phyloP scores from a whole-genome alignment of 2,888 invertebrate species.

The Machimus rusticus region DNA sequence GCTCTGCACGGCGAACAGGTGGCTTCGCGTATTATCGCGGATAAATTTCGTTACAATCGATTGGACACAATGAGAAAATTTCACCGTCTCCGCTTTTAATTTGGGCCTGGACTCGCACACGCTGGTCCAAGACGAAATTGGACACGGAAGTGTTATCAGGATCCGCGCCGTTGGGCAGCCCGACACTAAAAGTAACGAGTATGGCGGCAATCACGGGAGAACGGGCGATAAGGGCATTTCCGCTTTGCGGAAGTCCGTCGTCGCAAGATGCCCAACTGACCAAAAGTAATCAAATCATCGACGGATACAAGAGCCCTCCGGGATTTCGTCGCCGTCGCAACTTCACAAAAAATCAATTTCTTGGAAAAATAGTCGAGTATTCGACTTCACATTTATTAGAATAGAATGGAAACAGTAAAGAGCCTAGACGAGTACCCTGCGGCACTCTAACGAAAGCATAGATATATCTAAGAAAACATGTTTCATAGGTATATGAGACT shows the following conservation, averaged over 20 bases:
- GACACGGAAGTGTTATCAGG: slow-evolving; percentile 35
- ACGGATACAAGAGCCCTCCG: not conserved
- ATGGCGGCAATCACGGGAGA: not conserved
- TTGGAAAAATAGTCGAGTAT: not conserved
- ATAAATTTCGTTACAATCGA: slow-evolving; percentile 37
- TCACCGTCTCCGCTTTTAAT: not conserved
- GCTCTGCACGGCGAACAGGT: slow-evolving; percentile 11
- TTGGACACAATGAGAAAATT: slow-evolving; percentile 28
- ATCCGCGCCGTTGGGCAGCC: slow-evolving; percentile 7
- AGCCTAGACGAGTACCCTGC: not conserved
- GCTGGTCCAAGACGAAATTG: not conserved
- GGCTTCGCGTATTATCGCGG: slow-evolving; percentile 1
- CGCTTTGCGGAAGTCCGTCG: not conserved
- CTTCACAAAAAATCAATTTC: not conserved
- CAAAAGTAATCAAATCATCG: not conserved
- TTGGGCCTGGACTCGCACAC: not conserved
- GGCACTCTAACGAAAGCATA: not conserved
- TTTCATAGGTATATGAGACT: no score
- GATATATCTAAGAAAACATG: not conserved
- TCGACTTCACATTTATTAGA: not conserved
- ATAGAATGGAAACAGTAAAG: not conserved
- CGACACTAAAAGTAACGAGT: not conserved
- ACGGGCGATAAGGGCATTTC: not conserved
- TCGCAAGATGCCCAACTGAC: not conserved
- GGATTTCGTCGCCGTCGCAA: not conserved